A percentile compares a stretch with the other conserved stretches of the same genome.
Conservation (phyloP, 2,888 invertebrate species). For the Dynastes tityus region DNA sequence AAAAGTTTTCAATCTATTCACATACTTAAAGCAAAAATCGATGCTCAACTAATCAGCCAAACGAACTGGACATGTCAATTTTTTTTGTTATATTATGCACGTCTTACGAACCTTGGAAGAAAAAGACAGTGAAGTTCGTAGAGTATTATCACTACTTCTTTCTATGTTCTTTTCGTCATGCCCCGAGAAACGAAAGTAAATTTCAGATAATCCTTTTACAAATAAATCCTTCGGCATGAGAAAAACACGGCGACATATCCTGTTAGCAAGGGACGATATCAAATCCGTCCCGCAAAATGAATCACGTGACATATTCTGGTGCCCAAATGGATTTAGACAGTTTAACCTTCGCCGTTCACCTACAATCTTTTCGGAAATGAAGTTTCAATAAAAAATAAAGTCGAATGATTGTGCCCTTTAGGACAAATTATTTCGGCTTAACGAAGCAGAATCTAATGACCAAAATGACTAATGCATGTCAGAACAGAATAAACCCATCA, state of each 20-base stretch:
- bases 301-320: constrained; percentile 21
- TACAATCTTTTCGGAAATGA: background rate
- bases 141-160: constrained; percentile 5
- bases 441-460: background rate
- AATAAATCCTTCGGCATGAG: constrained; percentile 34
- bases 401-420: background rate
- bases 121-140: constrained; percentile 10
- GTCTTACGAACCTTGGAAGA: background rate
- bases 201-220: constrained; percentile 23
- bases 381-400: background rate
- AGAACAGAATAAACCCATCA: too few relatives aligned
- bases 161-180: constrained; percentile 13
- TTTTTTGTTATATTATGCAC: constrained; percentile 7
- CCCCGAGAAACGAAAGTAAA: constrained; percentile 30
- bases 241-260: constrained; percentile 23
- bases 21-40: background rate
- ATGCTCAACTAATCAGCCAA: background rate
- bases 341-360: constrained; percentile 19
- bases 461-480: background rate
- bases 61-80: background rate
- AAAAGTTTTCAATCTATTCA: background rate
- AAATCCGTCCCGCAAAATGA: constrained; percentile 36
- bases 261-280: background rate
- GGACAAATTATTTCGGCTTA: background rate
- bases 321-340: constrained; percentile 2